Conservation (phyloP, 2,113 vertebrate genomes). For the Microtus ochrogaster region DNA sequence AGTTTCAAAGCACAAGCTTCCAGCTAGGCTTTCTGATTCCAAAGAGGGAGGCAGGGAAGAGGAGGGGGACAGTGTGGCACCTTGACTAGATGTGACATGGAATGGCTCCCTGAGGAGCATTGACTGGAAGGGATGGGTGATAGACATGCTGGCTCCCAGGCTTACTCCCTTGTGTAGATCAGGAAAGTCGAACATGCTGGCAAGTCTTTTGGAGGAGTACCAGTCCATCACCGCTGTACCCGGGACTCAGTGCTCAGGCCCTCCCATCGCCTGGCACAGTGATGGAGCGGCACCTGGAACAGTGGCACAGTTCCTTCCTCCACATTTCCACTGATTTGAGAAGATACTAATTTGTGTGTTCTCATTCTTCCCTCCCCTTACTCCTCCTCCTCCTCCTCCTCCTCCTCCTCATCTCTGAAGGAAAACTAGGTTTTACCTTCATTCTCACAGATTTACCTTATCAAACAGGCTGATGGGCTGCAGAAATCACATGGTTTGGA, state of each 20-base stretch:
- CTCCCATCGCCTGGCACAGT: background rate
- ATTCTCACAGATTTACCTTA: constrained; percentile 54
- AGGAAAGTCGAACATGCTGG: background rate
- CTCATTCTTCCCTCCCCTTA: background rate
- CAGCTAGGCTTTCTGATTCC: background rate
- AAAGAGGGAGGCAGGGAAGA: background rate
- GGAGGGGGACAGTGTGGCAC: background rate
- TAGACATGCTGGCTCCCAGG: no score
- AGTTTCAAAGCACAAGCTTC: background rate
- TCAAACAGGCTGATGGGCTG: constrained; percentile 54
- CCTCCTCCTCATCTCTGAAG: background rate
- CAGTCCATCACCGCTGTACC: background rate
- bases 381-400: background rate
- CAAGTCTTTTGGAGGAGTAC: background rate
- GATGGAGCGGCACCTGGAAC: background rate
- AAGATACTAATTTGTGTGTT: background rate
- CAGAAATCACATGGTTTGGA: constrained; percentile 23
- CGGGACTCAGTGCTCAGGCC: no score
- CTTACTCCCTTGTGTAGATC: background rate
- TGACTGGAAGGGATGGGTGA: background rate
- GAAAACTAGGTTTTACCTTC: background rate
- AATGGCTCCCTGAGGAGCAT: background rate
- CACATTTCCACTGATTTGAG: background rate
- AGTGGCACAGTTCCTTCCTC: background rate
- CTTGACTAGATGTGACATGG: background rate